Evolutionary conservation across 1,140 invertebrate species (phyloP), one percentile per base, ranked within the genome.

Genomic region (Aphidius ervi): DNA sequence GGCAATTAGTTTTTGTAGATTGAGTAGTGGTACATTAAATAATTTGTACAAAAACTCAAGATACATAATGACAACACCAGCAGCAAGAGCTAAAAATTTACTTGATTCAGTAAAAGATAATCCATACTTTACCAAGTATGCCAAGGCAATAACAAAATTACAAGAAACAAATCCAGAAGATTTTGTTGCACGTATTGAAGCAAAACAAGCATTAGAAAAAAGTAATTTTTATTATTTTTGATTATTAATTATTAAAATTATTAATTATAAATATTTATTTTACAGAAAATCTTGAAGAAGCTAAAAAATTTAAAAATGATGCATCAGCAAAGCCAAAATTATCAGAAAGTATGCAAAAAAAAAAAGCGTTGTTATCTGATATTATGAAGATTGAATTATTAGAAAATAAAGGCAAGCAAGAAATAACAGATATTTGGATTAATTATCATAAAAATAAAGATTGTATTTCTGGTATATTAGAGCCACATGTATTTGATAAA

Each of bases 121-220:
- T 82, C 90, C 91, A 1, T 94, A 89, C 71, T 94, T 82, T 70
- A 85, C 87, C 20, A 94, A 93, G 74, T 94, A 94, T 78, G 87
- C 90, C 0, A 72, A 83, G 1, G 91, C 92, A 74, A 91, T 94
- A 62, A 83, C 87, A 2, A 79, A 83, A 59, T 67, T 91, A 42
- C 89, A 93, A 73, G 78, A 90, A 75, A 88, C 84, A 1, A 86
- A 85, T 47, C 89, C 91, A 0, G 86, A 89, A 62, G 87, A 91
- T 70, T 91, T 93, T 70, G 65, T 89, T n/a, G 73, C 83, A 54
- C 82, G 84, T 64, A 75, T 90, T 23, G 87, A 88, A 69, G 77
- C 82, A 6, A 81, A 84, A 58, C 81, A 83, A 63, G 80, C 78
- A 70, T 69, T 81, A 53, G 6, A 6, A 54, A 23, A 40, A 5